Percentiles rank a stretch among this genome's conserved stretches.
Evolutionary conservation across 2,797 vertebrate genomes (phyloP).

Genomic region (Sebastes vulpes): DNA sequence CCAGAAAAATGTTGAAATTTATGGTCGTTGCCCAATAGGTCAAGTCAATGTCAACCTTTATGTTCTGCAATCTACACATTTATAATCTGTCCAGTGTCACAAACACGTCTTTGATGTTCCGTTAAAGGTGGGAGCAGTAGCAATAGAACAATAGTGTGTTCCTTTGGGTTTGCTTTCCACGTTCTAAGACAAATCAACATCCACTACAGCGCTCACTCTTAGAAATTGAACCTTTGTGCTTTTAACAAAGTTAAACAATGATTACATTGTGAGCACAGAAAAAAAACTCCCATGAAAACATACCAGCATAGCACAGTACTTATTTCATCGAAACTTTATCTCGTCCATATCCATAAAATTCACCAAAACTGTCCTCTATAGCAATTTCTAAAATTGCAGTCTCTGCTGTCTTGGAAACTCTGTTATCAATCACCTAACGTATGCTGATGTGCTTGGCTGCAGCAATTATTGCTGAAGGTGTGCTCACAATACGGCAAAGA

Average conservation of each 20-base stretch:
- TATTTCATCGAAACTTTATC: neutral
- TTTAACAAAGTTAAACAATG: neutral
- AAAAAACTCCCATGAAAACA: neutral
- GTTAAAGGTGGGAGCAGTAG: neutral
- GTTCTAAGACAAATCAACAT: neutral
- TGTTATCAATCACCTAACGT: too few relatives aligned
- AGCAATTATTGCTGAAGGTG: too few relatives aligned
- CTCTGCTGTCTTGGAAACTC: too few relatives aligned
- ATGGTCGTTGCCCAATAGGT: conserved; percentile 11
- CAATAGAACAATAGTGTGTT: neutral
- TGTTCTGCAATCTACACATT: neutral
- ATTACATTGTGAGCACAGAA: too few relatives aligned
- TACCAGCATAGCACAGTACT: neutral
- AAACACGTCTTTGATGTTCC: neutral
- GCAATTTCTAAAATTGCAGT: too few relatives aligned
- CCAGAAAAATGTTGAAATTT: conserved; percentile 20
- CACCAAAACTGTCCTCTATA: too few relatives aligned
- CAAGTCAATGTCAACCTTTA: conserved; percentile 24
- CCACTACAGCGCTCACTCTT: neutral
- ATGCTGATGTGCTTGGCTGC: too few relatives aligned
- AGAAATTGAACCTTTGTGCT: neutral
- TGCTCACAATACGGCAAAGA: too few relatives aligned
- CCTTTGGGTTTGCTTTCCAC: too few relatives aligned
- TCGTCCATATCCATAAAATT: neutral
- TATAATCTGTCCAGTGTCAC: neutral